Conservation (phyloP, 2,113 vertebrate species). For the Microcebus murinus region DNA sequence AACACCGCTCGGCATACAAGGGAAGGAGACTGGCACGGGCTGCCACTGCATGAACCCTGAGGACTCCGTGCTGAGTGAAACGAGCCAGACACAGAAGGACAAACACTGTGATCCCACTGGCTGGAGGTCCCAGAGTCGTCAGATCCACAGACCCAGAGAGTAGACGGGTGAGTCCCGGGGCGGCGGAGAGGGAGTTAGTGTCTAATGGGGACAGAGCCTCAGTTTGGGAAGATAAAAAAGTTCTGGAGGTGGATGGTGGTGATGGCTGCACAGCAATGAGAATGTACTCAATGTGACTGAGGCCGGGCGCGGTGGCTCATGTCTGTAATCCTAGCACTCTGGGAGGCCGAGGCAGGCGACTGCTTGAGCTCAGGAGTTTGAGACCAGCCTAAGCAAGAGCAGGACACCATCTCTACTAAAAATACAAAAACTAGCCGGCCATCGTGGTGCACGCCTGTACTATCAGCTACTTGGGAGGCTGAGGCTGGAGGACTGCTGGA, state of each 20-base stretch:
- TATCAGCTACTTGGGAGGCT: no score
- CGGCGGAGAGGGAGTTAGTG: no score
- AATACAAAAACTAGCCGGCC: no score
- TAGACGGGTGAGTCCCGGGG: no score
- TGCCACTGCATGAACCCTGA: not conserved
- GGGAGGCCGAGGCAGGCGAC: no score
- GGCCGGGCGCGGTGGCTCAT: no score
- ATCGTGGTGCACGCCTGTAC: no score
- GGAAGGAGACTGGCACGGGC: not conserved
- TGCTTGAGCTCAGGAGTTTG: no score
- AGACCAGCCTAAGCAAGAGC: no score
- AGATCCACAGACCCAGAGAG: not conserved
- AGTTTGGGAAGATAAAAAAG: not conserved
- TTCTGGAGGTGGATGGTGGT: not conserved
- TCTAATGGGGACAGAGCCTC: not conserved
- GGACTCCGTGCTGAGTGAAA: not conserved
- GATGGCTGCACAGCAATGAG: rapidly evolving
- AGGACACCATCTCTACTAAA: no score
- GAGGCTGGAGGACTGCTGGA: no score
- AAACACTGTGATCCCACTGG: not conserved
- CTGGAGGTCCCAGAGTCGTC: not conserved
- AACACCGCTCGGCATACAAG: not conserved
- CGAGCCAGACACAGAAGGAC: not conserved
- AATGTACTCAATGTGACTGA: not conserved
- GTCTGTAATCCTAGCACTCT: no score